These are phyloP conservation scores for Aphaenogaster floridana DNA, from an alignment of 1,140 invertebrate species.

Conservation along the genomic window DNA sequence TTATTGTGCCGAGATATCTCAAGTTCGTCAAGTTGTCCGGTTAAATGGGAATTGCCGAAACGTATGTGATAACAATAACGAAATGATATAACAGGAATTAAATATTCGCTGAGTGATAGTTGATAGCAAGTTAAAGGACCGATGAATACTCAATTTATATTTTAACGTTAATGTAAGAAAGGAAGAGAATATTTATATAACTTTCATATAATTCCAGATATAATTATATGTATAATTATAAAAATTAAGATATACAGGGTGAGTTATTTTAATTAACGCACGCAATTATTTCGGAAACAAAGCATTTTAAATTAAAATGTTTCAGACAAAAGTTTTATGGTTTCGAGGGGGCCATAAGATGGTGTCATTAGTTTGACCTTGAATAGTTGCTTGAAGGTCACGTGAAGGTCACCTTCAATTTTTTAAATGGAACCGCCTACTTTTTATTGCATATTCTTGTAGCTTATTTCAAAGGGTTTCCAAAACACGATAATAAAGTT, in stretches of 20 bases:
- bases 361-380: too few relatives aligned
- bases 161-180: not conserved
- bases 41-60: conserved; percentile 83
- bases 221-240: conserved; percentile 5
- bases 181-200: not conserved
- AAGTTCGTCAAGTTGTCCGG: conserved; percentile 64
- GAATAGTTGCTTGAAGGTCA: too few relatives aligned
- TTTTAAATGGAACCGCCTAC: too few relatives aligned
- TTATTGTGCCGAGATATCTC: conserved; percentile 66
- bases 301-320: too few relatives aligned
- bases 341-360: too few relatives aligned
- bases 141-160: not conserved
- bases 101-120: not conserved
- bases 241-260: not conserved
- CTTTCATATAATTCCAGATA: not conserved
- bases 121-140: not conserved
- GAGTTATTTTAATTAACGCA: too few relatives aligned
- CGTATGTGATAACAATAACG: conserved; percentile 14
- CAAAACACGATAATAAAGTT: too few relatives aligned
- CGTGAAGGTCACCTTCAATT: too few relatives aligned
- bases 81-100: conserved; percentile 38
- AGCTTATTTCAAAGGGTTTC: too few relatives aligned
- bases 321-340: too few relatives aligned
- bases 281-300: too few relatives aligned
- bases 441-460: too few relatives aligned